These are phyloP conservation scores for Delphinapterus leucas DNA, from an alignment of 2,113 vertebrate genomes.

Conservation along the genomic window DNA sequence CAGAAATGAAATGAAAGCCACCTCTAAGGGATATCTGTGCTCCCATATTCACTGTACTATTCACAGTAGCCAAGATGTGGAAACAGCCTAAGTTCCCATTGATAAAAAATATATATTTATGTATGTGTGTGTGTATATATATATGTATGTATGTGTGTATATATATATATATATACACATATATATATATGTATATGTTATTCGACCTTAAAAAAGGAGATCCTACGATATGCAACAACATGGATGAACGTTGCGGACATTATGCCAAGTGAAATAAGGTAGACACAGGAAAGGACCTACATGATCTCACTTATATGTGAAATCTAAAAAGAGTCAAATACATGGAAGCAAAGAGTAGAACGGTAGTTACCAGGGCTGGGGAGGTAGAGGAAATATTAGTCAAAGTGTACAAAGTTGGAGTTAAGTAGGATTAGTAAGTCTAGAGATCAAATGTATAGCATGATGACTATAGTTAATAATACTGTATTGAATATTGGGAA, in stretches of 20 bases:
- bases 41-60: neutral
- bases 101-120: neutral
- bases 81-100: neutral
- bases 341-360: neutral
- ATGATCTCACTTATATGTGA: neutral
- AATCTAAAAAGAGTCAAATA: neutral
- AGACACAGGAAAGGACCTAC: neutral
- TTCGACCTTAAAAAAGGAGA: neutral
- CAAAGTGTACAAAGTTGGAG: neutral
- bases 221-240: neutral
- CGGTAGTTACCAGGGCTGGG: rapidly evolving
- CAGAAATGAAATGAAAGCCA: neutral
- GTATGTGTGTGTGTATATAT: neutral
- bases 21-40: neutral
- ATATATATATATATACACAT: too few relatives aligned
- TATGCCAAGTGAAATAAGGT: neutral
- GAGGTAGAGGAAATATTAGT: neutral
- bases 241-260: neutral
- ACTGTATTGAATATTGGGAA: neutral
- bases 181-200: neutral
- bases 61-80: neutral
- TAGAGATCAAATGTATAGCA: neutral
- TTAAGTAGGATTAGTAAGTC: neutral
- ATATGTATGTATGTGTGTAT: neutral
- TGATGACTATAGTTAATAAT: neutral